A percentile compares a stretch with the other conserved stretches of the same genome.
Conservation (phyloP, 1,140 invertebrate genomes). For the honey bee (Apis mellifera) region DNA sequence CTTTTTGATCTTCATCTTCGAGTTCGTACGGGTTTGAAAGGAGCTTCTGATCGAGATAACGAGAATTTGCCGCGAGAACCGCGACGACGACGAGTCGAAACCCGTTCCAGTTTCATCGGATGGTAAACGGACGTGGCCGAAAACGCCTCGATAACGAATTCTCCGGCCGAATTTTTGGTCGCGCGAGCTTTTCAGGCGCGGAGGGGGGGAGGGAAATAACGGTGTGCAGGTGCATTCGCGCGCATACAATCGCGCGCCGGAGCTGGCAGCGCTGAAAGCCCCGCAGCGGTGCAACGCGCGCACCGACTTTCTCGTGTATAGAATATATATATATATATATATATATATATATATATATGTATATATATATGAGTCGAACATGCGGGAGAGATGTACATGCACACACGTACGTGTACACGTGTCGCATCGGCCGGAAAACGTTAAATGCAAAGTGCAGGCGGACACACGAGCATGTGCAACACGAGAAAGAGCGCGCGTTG, state of each 20-base stretch:
- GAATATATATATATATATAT: not conserved
- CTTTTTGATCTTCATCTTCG: too few relatives aligned
- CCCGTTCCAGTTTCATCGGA: slow-evolving; percentile 32
- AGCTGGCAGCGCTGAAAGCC: slow-evolving; percentile 24
- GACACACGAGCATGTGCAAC: slow-evolving; percentile 9
- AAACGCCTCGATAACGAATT: slow-evolving; percentile 54
- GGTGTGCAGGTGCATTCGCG: slow-evolving; percentile 50
- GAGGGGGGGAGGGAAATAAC: slow-evolving; percentile 60
- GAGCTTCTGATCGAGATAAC: not conserved
- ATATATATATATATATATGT: not conserved
- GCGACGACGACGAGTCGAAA: slow-evolving; percentile 36
- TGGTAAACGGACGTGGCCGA: slow-evolving; percentile 38
- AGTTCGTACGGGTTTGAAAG: too few relatives aligned
- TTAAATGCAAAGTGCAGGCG: slow-evolving; percentile 52
- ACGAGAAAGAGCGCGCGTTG: slow-evolving; percentile 16
- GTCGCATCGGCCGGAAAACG: slow-evolving; percentile 19
- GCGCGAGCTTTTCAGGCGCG: slow-evolving; percentile 34
- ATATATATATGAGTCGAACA: not conserved
- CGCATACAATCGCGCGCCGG: slow-evolving; percentile 40
- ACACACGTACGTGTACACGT: not conserved
- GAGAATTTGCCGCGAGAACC: slow-evolving; percentile 23
- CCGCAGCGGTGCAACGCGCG: slow-evolving; percentile 20
- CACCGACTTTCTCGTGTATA: too few relatives aligned
- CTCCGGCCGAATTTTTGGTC: slow-evolving; percentile 38
- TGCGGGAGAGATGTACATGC: not conserved